These are phyloP conservation scores for Drosophila seguyi DNA, from an alignment of 1,140 invertebrate species.

Conservation along the genomic window DNA sequence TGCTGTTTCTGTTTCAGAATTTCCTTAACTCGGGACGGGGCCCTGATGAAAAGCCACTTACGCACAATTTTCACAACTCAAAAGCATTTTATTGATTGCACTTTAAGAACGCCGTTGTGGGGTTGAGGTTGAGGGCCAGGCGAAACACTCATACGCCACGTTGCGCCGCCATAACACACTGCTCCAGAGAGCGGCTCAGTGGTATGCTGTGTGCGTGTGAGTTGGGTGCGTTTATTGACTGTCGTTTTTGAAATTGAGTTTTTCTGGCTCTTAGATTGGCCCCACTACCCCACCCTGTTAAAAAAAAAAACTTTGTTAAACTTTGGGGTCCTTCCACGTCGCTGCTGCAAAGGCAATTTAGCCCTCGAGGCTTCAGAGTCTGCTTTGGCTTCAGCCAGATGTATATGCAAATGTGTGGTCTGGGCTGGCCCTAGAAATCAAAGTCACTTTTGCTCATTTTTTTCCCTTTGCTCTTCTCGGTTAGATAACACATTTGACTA, in stretches of 20 bases:
- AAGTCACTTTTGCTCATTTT: slow-evolving; percentile 67
- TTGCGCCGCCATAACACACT: slow-evolving; percentile 41
- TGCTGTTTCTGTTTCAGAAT: slow-evolving; percentile 25
- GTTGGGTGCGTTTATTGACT: slow-evolving; percentile 66
- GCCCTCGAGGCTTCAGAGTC: slow-evolving; percentile 38
- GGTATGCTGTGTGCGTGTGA: slow-evolving; percentile 23
- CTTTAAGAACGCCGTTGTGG: slow-evolving; percentile 70
- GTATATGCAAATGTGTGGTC: slow-evolving; percentile 55
- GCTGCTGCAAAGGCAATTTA: slow-evolving; percentile 67
- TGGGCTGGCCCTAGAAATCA: slow-evolving; percentile 51
- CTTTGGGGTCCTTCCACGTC: slow-evolving; percentile 39
- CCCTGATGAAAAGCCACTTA: slow-evolving; percentile 75
- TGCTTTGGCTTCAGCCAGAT: slow-evolving; percentile 23
- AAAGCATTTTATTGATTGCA: slow-evolving; percentile 80
- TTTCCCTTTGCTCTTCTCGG: slow-evolving; percentile 22
- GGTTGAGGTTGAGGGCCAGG: slow-evolving; percentile 20
- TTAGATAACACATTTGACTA: slow-evolving; percentile 56
- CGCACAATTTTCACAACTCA: slow-evolving; percentile 78
- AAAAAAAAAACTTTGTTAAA: slow-evolving; percentile 50
- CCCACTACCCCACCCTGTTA: neutral
- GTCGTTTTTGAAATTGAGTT: slow-evolving; percentile 75
- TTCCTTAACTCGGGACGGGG: slow-evolving; percentile 16
- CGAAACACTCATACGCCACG: slow-evolving; percentile 74
- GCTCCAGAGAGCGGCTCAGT: slow-evolving; percentile 8
- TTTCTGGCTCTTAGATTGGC: slow-evolving; percentile 49